These are phyloP conservation scores for Portevinia maculata DNA, from an alignment of 2,888 invertebrate genomes.

Conservation along the genomic window DNA sequence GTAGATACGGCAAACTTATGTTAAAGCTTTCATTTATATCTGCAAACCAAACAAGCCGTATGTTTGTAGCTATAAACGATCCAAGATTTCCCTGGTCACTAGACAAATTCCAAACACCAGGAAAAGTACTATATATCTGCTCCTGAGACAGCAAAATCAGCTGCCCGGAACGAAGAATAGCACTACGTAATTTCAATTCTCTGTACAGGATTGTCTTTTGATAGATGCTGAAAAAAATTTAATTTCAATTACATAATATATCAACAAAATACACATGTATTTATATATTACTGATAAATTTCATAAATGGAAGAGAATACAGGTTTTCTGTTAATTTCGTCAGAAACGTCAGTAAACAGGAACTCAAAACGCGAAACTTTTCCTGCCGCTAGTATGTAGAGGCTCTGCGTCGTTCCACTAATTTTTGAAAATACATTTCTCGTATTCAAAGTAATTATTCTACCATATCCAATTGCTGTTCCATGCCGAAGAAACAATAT, in stretches of 20 bases:
- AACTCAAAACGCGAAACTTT: slow-evolving; percentile 96
- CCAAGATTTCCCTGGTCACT: slow-evolving; percentile 98
- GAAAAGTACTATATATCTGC: slow-evolving; percentile 86
- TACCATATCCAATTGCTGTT: slow-evolving; percentile 95
- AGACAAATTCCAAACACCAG: slow-evolving; percentile 98
- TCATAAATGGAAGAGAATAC: slow-evolving; percentile 96
- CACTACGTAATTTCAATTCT: slow-evolving; percentile 95
- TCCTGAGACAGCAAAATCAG: slow-evolving; percentile 93
- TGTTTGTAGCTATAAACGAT: slow-evolving; percentile 96
- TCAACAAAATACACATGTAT: no score
- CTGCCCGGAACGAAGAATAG: slow-evolving; percentile 93
- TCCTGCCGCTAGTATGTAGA: slow-evolving; percentile 93
- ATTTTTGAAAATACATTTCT: slow-evolving; percentile 94
- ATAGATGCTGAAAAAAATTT: slow-evolving; percentile 88
- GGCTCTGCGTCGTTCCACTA: slow-evolving; percentile 93
- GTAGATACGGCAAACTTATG: slow-evolving; percentile 97
- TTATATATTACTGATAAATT: slow-evolving; percentile 96
- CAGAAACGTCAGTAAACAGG: slow-evolving; percentile 95
- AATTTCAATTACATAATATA: no score
- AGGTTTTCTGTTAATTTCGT: slow-evolving; percentile 87
- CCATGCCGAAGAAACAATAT: slow-evolving; percentile 10
- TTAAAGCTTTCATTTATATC: slow-evolving; percentile 98
- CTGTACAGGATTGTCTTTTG: slow-evolving; percentile 94
- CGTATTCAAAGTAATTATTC: slow-evolving; percentile 91
- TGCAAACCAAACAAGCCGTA: slow-evolving; percentile 98